Evolutionary conservation across 2,888 invertebrate species (phyloP), one percentile per base, ranked within the genome.

Genomic region (Polydrusus cervinus): DNA sequence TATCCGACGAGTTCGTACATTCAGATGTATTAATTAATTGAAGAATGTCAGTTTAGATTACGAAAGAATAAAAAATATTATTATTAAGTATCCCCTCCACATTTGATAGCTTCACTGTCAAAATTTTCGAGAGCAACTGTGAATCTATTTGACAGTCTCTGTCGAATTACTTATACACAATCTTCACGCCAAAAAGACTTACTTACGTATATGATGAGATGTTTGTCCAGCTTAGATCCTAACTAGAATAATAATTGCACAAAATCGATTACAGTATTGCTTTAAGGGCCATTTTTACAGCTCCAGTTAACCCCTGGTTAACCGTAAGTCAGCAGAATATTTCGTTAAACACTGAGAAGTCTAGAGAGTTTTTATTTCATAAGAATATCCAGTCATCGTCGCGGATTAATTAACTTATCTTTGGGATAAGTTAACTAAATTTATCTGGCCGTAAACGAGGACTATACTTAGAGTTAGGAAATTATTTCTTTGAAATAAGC

Each of bases 191-290:
- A 64, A 64, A 38, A 64, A 47, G 62, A 49, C 49, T 51, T 51
- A 34, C 38, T 66, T 34, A 53, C 51, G 38, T 53, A 40, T 47
- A 51, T 51, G 51, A 66, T 53, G 53, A 38, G 53, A 53, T 51
- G 38, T n/a, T 66, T 66, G 1, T 30, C 34, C 38, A 66, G 66
- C 66, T 66, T 66, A 66, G 18, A 38, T 34, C 18, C 66, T 66
- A 67, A 47, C 38, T 69, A 69, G 69, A 61, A 47, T 71, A 71
- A 49, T 77, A 77, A 77, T 77, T 77, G 77, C 77, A 77, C 77
- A 74, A 68, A 71, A 77, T 77, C 77, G 77, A 67, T 77, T 71
- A 72, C 38, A 49, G 57, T 74, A 77, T 77, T 77, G 77, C 77
- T 77, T 66, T 53, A 64, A 53, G 55, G 64, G 62, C 66, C 57